A percentile compares a stretch with the other conserved stretches of the same genome.
These are phyloP conservation scores for Polydrusus pterygomalis DNA, from an alignment of 2,888 invertebrate genomes.

Conservation along the genomic window DNA sequence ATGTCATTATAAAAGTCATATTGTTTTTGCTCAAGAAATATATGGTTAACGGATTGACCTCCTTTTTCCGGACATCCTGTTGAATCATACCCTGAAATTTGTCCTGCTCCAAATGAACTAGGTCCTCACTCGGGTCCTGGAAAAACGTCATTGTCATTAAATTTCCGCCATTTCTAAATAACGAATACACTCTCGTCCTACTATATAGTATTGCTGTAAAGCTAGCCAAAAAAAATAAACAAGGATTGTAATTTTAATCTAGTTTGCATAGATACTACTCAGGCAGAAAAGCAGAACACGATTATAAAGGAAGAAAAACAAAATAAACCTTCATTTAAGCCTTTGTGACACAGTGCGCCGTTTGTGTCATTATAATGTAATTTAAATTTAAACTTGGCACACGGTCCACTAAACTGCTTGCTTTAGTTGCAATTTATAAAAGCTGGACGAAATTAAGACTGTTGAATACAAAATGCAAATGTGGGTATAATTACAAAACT, in stretches of 20 bases:
- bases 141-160: no score
- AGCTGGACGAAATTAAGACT: slow-evolving; percentile 60
- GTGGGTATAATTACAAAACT: neutral
- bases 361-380: slow-evolving; percentile 38
- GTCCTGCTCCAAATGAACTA: no score
- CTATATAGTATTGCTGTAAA: no score
- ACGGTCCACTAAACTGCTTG: slow-evolving; percentile 55
- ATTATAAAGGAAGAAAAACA: neutral
- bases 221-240: neutral
- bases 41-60: no score
- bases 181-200: no score
- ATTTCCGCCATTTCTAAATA: no score
- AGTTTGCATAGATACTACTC: slow-evolving; percentile 7
- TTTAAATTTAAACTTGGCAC: slow-evolving; percentile 46
- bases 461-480: slow-evolving; percentile 60
- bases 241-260: neutral
- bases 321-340: slow-evolving; percentile 6
- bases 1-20: no score
- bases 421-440: slow-evolving; percentile 65
- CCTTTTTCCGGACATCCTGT: no score
- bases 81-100: no score
- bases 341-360: slow-evolving; percentile 12
- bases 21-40: no score
- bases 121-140: no score
- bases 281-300: slow-evolving; percentile 9